Percentiles rank a stretch among this genome's conserved stretches.
Evolutionary conservation across 1,140 invertebrate genomes (phyloP).

Genomic region (Cataglyphis hispanica): DNA sequence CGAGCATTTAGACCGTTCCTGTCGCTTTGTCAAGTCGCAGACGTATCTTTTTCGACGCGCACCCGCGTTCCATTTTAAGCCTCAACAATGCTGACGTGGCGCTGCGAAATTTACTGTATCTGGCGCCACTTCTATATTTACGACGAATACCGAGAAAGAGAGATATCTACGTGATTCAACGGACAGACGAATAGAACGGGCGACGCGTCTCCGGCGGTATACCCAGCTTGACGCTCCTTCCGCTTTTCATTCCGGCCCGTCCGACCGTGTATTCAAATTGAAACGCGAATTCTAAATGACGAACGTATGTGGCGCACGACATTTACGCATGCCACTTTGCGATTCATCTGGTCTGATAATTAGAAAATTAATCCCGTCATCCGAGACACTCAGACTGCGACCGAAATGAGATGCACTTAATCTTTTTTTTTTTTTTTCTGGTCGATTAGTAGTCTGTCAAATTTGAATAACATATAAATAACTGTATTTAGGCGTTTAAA

Average conservation of each 20-base stretch:
- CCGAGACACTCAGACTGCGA: not conserved
- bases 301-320: conserved; percentile 56
- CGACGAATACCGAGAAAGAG: conserved; percentile 66
- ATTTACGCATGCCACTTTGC: conserved; percentile 61
- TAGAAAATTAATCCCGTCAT: conserved; percentile 30
- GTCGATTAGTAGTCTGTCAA: not conserved
- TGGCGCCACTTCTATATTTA: conserved; percentile 76
- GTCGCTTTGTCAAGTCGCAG: conserved; percentile 63
- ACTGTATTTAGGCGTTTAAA: not conserved
- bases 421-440: not conserved
- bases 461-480: not conserved
- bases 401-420: not conserved
- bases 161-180: conserved; percentile 70
- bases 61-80: conserved; percentile 64
- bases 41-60: conserved; percentile 64
- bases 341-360: conserved; percentile 65
- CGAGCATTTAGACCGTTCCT: conserved; percentile 57
- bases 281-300: conserved; percentile 65
- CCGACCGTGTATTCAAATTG: conserved; percentile 62
- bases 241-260: conserved; percentile 71
- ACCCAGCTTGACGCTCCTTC: conserved; percentile 59
- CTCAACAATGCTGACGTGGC: conserved; percentile 52
- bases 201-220: conserved; percentile 51
- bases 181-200: conserved; percentile 43
- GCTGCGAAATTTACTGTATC: conserved; percentile 74